Evolutionary conservation across 1,140 invertebrate species (phyloP).

Genomic region (Teleopsis dalmanni): DNA sequence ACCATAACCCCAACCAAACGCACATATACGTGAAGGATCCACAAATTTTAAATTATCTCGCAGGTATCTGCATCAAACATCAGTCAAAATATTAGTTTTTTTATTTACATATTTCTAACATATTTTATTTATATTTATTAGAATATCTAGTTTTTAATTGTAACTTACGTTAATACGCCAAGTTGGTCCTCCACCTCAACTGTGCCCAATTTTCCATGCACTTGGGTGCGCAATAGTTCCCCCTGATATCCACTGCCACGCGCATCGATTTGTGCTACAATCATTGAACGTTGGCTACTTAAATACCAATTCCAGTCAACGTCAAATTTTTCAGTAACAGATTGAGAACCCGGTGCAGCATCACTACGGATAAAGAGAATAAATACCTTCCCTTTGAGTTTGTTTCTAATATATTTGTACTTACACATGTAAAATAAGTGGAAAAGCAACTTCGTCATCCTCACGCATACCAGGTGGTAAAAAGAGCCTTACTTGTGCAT

Average conservation of each 20-base stretch:
- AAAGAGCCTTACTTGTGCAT: conserved; percentile 56
- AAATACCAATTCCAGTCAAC: conserved; percentile 72
- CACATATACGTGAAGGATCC: conserved; percentile 62
- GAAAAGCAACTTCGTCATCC: conserved; percentile 73
- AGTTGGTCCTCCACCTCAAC: conserved; percentile 79
- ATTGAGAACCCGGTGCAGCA: conserved; percentile 65
- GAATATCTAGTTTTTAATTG: not conserved
- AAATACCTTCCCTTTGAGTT: too few relatives aligned
- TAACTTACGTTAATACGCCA: conserved; percentile 61
- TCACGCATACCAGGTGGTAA: conserved; percentile 70
- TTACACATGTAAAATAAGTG: conserved; percentile 72
- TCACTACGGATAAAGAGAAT: conserved; percentile 47
- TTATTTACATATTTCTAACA: too few relatives aligned
- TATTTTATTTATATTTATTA: too few relatives aligned
- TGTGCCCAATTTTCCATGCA: conserved; percentile 58
- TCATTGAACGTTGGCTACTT: conserved; percentile 64
- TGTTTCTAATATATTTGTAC: conserved; percentile 36
- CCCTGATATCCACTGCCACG: conserved; percentile 71
- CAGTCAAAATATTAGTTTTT: too few relatives aligned
- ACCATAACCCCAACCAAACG: conserved; percentile 65
- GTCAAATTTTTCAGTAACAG: conserved; percentile 65
- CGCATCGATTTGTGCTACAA: conserved; percentile 71
- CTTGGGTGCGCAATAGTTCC: conserved; percentile 61
- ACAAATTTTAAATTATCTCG: conserved; percentile 66
- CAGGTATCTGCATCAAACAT: conserved; percentile 51